A percentile compares a stretch with the other conserved stretches of the same genome.
Evolutionary conservation across 2,113 vertebrate genomes (phyloP).

Genomic region (Sarotherodon lohbergeri): DNA sequence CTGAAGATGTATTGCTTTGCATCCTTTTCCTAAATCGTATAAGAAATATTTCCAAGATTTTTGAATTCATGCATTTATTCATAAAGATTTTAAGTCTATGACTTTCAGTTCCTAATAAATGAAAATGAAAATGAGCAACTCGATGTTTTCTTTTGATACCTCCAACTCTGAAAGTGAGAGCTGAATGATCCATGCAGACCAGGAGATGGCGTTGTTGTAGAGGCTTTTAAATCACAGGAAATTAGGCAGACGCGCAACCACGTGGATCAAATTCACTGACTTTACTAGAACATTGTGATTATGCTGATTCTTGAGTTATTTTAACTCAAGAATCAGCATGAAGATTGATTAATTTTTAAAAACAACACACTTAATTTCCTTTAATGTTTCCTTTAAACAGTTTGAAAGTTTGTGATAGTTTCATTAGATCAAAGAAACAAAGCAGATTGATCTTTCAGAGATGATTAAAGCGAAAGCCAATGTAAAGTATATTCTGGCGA

Average conservation of each 20-base stretch:
- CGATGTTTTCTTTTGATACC: neutral
- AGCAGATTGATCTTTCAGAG: neutral
- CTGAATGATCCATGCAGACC: neutral
- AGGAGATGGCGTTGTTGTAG: conserved; percentile 30
- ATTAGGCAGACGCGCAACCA: neutral
- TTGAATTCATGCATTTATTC: neutral
- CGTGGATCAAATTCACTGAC: neutral
- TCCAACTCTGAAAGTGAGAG: neutral
- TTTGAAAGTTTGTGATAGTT: neutral
- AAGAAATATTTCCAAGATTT: too few relatives aligned
- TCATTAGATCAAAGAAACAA: neutral
- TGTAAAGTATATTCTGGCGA: neutral
- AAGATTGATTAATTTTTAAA: neutral
- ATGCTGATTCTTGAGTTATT: neutral
- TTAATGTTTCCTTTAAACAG: neutral
- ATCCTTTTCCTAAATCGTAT: neutral
- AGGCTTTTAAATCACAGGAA: neutral
- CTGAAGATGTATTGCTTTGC: neutral
- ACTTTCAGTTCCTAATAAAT: neutral
- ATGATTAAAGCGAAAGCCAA: neutral
- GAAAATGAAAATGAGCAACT: neutral
- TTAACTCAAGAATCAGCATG: neutral
- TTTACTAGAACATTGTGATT: neutral
- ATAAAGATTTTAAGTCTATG: neutral
- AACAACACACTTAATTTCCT: neutral